Conservation (phyloP, 2,888 invertebrate species). For the Phaedon cochleariae region DNA sequence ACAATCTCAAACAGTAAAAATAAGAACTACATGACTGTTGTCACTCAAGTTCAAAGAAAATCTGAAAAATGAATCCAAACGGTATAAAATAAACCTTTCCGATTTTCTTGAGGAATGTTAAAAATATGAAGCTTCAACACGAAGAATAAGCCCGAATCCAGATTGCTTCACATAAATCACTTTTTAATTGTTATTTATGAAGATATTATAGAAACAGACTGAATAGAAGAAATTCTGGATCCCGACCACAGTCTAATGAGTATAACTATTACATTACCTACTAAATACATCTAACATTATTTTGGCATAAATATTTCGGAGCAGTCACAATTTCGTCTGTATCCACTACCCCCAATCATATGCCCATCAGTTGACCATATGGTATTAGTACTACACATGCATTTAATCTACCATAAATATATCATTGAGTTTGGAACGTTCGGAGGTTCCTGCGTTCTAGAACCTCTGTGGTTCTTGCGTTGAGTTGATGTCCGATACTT, state of each 20-base stretch:
- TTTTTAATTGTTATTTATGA: background rate
- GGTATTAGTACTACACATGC: slow-evolving; percentile 25
- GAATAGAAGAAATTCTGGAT: background rate
- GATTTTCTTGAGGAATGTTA: slow-evolving; percentile 32
- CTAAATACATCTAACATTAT: slow-evolving; percentile 31
- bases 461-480: slow-evolving; percentile 46
- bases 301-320: slow-evolving; percentile 36
- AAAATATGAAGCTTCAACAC: slow-evolving; percentile 24
- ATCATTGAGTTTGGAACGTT: slow-evolving; percentile 21
- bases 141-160: slow-evolving; percentile 13
- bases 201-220: background rate
- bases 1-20: background rate
- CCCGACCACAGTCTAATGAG: background rate
- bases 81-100: slow-evolving; percentile 33
- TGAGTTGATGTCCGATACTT: slow-evolving; percentile 56
- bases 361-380: background rate
- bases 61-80: slow-evolving; percentile 35
- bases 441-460: too few relatives aligned
- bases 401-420: slow-evolving; percentile 25
- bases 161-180: slow-evolving; percentile 4
- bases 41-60: slow-evolving; percentile 4
- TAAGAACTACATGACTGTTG: background rate
- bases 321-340: slow-evolving; percentile 24
- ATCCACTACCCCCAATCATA: slow-evolving; percentile 8
- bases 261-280: slow-evolving; percentile 27